Percentiles rank a stretch among this genome's conserved stretches.
phyloP scores from a whole-genome alignment of 1,140 invertebrate genomes.

The Cherax destructor region DNA sequence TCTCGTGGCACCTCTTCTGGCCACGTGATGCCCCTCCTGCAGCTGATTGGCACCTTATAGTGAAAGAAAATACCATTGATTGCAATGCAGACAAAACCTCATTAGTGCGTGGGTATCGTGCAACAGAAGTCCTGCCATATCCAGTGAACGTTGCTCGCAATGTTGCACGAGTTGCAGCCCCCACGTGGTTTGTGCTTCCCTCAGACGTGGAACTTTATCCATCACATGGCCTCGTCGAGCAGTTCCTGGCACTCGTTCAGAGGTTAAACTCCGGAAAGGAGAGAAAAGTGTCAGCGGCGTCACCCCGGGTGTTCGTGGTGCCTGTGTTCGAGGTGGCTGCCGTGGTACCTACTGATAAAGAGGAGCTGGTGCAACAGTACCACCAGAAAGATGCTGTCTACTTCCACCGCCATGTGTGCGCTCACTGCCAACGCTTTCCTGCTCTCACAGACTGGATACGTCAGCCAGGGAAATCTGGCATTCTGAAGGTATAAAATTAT shows the following conservation, averaged over 20 bases:
- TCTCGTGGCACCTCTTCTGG: conserved; percentile 84
- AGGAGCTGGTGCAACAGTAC: conserved; percentile 76
- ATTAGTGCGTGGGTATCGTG: conserved; percentile 85
- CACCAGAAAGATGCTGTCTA: conserved; percentile 76
- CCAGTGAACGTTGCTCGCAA: conserved; percentile 93
- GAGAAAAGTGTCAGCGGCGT: conserved; percentile 14
- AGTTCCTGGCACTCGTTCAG: conserved; percentile 71
- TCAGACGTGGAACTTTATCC: conserved; percentile 93
- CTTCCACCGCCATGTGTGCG: conserved; percentile 81
- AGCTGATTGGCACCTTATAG: conserved; percentile 59
- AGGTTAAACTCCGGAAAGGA: conserved; percentile 21
- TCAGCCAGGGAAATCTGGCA: conserved; percentile 55
- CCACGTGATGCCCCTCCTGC: conserved; percentile 75
- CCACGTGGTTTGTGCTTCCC: conserved; percentile 89
- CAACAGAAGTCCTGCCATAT: conserved; percentile 84
- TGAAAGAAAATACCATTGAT: conserved; percentile 50
- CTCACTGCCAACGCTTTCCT: conserved; percentile 87
- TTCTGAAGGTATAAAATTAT: conserved; percentile 55
- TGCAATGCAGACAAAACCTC: conserved; percentile 80
- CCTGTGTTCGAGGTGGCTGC: conserved; percentile 84
- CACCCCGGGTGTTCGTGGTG: conserved; percentile 74
- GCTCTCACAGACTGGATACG: conserved; percentile 83
- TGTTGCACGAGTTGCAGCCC: conserved; percentile 86
- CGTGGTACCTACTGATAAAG: conserved; percentile 76
- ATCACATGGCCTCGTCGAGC: conserved; percentile 59